phyloP scores from a whole-genome alignment of 2,888 invertebrate genomes.

The Machimus rusticus region DNA sequence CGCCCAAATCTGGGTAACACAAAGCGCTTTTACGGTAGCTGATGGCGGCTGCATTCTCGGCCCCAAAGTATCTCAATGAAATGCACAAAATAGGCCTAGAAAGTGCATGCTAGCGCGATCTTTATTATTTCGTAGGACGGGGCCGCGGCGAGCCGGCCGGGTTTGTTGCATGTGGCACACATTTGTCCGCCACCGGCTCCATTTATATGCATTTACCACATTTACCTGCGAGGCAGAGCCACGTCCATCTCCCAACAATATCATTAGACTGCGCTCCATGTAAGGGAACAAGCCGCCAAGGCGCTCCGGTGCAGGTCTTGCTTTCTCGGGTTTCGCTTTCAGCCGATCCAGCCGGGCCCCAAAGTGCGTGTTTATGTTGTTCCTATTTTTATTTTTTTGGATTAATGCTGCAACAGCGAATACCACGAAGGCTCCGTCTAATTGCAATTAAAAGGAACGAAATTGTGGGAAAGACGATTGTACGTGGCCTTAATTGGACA shows the following conservation, averaged over 20 bases:
- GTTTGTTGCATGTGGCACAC: conserved; percentile 4
- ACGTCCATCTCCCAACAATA: conserved; percentile 24
- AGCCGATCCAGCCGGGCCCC: neutral
- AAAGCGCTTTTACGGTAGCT: neutral
- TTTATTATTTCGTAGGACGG: neutral
- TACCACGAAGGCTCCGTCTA: neutral
- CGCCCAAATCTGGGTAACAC: neutral
- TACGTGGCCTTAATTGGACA: neutral
- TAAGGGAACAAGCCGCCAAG: neutral
- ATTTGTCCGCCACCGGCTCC: neutral
- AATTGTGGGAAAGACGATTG: neutral
- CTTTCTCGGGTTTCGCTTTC: conserved; percentile 1
- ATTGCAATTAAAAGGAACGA: conserved; percentile 1
- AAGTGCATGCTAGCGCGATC: neutral
- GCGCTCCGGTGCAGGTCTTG: neutral
- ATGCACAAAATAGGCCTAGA: conserved; percentile 12
- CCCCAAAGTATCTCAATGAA: neutral
- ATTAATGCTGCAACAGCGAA: neutral
- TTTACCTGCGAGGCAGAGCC: conserved; percentile 6
- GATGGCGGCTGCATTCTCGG: neutral
- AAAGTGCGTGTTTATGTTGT: neutral
- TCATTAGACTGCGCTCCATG: neutral
- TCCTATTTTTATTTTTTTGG: neutral
- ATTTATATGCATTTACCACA: neutral
- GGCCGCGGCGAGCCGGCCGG: neutral